Percentiles rank a stretch among this genome's conserved stretches.
phyloP scores from a whole-genome alignment of 2,113 vertebrate species.

The Origma solitaria region DNA sequence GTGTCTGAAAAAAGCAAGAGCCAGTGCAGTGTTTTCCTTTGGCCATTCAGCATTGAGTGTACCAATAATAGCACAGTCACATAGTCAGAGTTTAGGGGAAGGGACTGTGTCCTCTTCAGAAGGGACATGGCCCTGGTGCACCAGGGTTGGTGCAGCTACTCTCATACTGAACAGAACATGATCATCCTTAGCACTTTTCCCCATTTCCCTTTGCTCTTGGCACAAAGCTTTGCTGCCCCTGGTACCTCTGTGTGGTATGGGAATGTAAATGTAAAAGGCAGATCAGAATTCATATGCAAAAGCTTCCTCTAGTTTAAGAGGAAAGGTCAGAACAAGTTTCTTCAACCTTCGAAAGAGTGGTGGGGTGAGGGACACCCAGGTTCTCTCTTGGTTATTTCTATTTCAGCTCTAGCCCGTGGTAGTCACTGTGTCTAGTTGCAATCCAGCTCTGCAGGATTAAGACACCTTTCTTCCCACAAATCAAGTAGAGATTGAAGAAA shows the following conservation, averaged over 20 bases:
- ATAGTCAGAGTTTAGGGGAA: not conserved
- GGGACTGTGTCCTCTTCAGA: not conserved
- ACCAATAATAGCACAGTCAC: slow-evolving; percentile 6
- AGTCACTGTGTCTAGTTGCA: not conserved
- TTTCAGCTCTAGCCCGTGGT: not conserved
- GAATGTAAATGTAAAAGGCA: not conserved
- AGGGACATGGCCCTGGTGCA: rapidly evolving
- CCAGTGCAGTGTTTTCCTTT: not conserved
- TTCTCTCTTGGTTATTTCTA: not conserved
- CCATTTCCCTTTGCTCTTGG: not conserved
- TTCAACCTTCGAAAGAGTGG: not conserved
- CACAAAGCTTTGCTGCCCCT: not conserved
- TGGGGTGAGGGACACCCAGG: not conserved
- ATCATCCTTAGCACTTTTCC: not conserved
- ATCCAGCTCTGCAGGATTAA: not conserved
- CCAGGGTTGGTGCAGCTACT: not conserved
- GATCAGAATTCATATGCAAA: not conserved
- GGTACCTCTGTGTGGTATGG: not conserved
- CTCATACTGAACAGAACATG: not conserved
- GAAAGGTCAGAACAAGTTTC: not conserved
- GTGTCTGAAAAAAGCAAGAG: not conserved
- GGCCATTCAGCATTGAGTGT: not conserved
- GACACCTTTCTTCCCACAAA: not conserved
- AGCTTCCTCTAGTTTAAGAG: not conserved
- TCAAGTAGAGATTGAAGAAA: not conserved